Evolutionary conservation across 1,140 invertebrate species (phyloP), one percentile per base, ranked within the genome.

Genomic region (roundworm (Caenorhabditis elegans)): DNA sequence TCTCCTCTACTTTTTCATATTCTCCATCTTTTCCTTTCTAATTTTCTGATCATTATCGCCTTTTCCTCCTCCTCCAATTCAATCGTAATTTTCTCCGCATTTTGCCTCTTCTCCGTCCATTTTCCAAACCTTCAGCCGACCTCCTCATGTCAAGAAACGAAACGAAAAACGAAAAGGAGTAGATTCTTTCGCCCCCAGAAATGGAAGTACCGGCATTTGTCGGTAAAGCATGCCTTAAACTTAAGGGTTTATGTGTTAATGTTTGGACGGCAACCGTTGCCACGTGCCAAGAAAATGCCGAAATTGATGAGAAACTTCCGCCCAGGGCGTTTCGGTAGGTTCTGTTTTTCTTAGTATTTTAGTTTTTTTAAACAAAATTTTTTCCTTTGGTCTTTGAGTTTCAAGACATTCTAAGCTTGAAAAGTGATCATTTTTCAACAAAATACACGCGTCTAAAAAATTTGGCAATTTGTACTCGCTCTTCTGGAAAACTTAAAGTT

Each of bases 141-240:
- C 60, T n/a, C n/a, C n/a, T 70, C 60, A 70, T 70, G 60, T 70
- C 60, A 31, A 70, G 60, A 39, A 70, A 70, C 60, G 60, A 70
- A 65, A 15, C 55, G 17, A 65, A 65, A 70, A 70, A 70, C 26
- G 60, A 70, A 28, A 11, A 70, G 34, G 19, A 53, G 49, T 24
- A 53, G 49, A 24, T n/a, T 17, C 1, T 39, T n/a, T n/a, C n/a
- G n/a, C n/a, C n/a, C n/a, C n/a, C n/a, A 3, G 11, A 19, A 22
- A 70, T 70, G 60, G 60, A 70, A 70, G 60, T 70, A 34, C 60
- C 60, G 34, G 28, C 60, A 24, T 49, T 77, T 34, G 76, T 51
- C 19, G 46, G 46, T 22, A 70, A 70, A 70, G 60, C 60, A 39
- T 70, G 60, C 34, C 60, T 70, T 39, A 70, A 70, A 39, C 60